Conservation (phyloP, 2,113 vertebrate species). For the Oceanites oceanicus region DNA sequence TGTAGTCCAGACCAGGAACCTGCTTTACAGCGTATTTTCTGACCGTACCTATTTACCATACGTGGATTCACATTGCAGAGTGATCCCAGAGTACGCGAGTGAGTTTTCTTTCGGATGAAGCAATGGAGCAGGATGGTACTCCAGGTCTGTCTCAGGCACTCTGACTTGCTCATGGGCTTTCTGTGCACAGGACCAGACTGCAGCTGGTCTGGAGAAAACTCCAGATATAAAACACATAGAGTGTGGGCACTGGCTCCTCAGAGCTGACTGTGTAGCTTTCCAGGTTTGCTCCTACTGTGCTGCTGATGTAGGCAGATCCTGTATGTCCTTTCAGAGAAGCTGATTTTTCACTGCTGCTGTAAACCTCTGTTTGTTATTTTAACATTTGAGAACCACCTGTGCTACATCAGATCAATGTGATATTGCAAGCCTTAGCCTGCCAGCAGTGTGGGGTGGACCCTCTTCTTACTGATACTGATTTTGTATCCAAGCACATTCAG, state of each 20-base stretch:
- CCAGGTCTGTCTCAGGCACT: background rate
- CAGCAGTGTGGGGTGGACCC: background rate
- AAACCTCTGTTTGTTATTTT: background rate
- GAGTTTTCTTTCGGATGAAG: background rate
- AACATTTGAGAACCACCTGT: background rate
- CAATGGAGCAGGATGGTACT: background rate
- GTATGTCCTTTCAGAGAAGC: background rate
- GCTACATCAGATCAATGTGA: background rate
- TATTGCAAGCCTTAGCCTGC: background rate
- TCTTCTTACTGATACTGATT: background rate
- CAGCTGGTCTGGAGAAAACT: background rate
- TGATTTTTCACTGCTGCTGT: background rate
- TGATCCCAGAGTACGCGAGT: rapidly evolving
- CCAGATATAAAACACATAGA: background rate
- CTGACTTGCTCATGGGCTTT: background rate
- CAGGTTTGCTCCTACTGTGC: background rate
- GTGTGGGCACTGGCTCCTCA: background rate
- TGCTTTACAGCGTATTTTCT: background rate
- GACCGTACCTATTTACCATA: background rate
- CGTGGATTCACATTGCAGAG: background rate
- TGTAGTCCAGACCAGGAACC: background rate
- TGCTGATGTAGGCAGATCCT: background rate
- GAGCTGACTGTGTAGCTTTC: background rate
- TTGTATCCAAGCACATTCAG: background rate
- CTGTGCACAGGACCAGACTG: background rate